Evolutionary conservation across 2,888 invertebrate genomes (phyloP).

Genomic region (Xanthorhoe designata): DNA sequence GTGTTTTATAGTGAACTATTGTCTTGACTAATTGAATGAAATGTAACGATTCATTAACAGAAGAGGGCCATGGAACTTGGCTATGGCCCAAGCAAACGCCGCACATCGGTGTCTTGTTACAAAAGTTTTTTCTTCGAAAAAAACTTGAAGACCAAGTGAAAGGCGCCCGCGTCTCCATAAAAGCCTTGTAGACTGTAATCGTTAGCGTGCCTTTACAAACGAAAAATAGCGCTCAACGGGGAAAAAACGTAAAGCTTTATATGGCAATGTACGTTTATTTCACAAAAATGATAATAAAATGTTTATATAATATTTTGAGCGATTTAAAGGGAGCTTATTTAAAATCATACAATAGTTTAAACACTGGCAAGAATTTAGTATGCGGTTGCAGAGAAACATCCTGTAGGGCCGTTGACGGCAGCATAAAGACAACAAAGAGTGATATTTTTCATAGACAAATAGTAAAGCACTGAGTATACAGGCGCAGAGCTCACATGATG

Average conservation of each 20-base stretch:
- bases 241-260: constrained; percentile 49
- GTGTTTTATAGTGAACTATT: constrained; percentile 42
- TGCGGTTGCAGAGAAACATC: constrained; percentile 29
- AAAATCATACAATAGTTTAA: neutral
- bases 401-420: constrained; percentile 60
- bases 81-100: constrained; percentile 62
- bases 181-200: constrained; percentile 76
- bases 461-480: constrained; percentile 72
- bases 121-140: constrained; percentile 63
- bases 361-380: constrained; percentile 22
- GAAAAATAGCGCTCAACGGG: constrained; percentile 62
- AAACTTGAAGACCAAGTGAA: constrained; percentile 61
- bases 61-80: constrained; percentile 53
- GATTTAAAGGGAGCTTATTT: too few species aligned
- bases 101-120: constrained; percentile 78
- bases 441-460: constrained; percentile 81
- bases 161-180: constrained; percentile 78
- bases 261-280: neutral
- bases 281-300: neutral
- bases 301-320: too few species aligned
- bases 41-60: constrained; percentile 77
- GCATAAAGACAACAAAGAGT: constrained; percentile 74
- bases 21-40: constrained; percentile 71
- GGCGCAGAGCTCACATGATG: constrained; percentile 70
- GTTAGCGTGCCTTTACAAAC: constrained; percentile 69